These are phyloP conservation scores for Siniperca obscura DNA, from an alignment of 2,797 vertebrate genomes.

Conservation along the genomic window DNA sequence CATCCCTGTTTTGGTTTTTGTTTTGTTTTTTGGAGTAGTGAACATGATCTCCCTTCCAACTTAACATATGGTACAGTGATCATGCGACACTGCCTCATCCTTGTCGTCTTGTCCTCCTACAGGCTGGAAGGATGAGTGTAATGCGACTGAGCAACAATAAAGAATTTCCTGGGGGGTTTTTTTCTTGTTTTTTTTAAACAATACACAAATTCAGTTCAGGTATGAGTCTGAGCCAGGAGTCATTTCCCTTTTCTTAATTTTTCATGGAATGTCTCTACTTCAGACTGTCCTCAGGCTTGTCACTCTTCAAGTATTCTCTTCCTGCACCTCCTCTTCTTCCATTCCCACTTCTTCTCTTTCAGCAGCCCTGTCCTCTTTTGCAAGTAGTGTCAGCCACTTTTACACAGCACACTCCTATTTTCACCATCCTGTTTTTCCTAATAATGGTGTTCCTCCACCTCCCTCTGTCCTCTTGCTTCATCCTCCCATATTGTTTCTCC, in stretches of 20 bases:
- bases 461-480: neutral
- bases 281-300: neutral
- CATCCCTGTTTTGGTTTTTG: no score
- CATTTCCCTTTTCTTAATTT: neutral
- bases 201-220: neutral
- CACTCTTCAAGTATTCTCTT: neutral
- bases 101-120: neutral
- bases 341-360: neutral
- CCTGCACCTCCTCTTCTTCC: neutral
- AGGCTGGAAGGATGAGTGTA: neutral
- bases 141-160: constrained; percentile 4
- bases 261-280: neutral
- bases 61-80: neutral
- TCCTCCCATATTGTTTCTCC: neutral
- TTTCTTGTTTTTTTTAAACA: no score
- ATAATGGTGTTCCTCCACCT: neutral
- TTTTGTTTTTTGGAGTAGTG: neutral
- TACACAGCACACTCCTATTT: neutral
- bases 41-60: neutral
- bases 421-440: neutral
- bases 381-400: neutral
- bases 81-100: neutral
- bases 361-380: neutral
- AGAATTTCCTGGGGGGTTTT: no score
- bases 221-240: neutral